Evolutionary conservation across 2,797 vertebrate species (phyloP).

Genomic region (Micromesistius poutassou): DNA sequence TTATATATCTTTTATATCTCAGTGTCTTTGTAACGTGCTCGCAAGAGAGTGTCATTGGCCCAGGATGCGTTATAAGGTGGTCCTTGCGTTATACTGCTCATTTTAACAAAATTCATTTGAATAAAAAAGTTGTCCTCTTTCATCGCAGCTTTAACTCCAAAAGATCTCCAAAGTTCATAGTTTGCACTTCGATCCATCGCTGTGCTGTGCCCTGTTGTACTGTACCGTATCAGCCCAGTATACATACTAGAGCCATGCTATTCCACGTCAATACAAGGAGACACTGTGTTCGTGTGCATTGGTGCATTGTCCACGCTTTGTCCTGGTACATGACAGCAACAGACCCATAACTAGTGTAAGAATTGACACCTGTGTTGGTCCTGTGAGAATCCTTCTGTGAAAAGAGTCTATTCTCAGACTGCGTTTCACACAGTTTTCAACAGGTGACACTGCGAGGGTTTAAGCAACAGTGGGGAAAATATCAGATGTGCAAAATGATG

Average conservation of each 20-base stretch:
- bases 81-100: too few species aligned
- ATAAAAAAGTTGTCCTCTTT: background rate
- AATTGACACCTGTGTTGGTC: too few species aligned
- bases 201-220: too few species aligned
- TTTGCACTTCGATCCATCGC: background rate
- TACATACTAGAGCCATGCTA: constrained; percentile 9
- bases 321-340: too few species aligned
- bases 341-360: too few species aligned
- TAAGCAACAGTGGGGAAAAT: background rate
- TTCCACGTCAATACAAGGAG: constrained; percentile 22
- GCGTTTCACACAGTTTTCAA: background rate
- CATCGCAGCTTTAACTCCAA: background rate
- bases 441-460: background rate
- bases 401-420: too few species aligned
- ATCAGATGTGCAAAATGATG: background rate
- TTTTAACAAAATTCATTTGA: too few species aligned
- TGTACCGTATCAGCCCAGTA: background rate
- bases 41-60: too few species aligned
- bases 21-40: too few species aligned
- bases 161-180: background rate
- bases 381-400: too few species aligned
- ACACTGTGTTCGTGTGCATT: constrained; percentile 23
- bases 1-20: background rate
- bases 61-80: too few species aligned
- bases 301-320: too few species aligned